Evolutionary conservation across 2,797 vertebrate species (phyloP).

Genomic region (Gallinago solitaria): DNA sequence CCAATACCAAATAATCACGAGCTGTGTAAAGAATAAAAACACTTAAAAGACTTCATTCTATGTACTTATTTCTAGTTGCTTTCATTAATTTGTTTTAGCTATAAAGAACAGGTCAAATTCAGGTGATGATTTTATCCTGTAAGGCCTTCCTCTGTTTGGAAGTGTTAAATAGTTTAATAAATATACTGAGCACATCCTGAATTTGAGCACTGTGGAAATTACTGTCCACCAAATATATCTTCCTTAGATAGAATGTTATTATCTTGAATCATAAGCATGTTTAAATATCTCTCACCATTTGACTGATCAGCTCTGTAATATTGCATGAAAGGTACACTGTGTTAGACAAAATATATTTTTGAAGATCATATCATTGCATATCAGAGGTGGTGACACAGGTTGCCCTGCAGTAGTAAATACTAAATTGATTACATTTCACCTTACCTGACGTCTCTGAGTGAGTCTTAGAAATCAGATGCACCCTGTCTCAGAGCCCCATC

Average conservation of each 20-base stretch:
- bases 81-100: not conserved
- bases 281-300: constrained; percentile 1
- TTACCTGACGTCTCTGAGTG: not conserved
- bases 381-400: not conserved
- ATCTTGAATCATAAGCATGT: constrained; percentile 20
- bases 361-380: not conserved
- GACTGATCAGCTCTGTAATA: not conserved
- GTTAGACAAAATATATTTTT: constrained; percentile 17
- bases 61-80: not conserved
- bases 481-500: not conserved
- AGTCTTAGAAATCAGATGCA: not conserved
- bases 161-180: not conserved
- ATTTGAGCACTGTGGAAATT: not conserved
- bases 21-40: not conserved
- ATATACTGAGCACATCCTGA: not conserved
- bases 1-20: not conserved
- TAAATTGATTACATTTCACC: not conserved
- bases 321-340: constrained; percentile 3
- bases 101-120: not conserved
- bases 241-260: not conserved
- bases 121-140: not conserved
- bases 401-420: not conserved
- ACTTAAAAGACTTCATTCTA: not conserved
- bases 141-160: not conserved
- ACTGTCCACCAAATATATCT: not conserved